These are phyloP conservation scores for Lophochroa leadbeateri DNA, from an alignment of 2,113 vertebrate genomes.

Conservation along the genomic window DNA sequence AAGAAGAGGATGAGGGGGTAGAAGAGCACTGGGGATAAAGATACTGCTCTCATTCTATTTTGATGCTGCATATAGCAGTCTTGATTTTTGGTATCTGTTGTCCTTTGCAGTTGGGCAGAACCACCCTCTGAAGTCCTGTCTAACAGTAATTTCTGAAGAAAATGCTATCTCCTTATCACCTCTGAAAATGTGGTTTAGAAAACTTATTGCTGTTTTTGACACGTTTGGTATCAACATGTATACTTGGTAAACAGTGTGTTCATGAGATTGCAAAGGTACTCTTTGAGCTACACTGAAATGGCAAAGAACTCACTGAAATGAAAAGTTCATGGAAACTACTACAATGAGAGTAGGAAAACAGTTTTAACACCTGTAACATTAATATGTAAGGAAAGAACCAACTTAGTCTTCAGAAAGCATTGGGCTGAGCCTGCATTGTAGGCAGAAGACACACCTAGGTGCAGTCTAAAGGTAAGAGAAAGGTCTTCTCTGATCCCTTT, in stretches of 20 bases:
- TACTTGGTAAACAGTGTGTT: background rate
- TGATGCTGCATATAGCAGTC: background rate
- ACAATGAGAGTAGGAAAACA: background rate
- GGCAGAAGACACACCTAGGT: background rate
- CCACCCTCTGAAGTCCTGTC: background rate
- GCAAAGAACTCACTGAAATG: background rate
- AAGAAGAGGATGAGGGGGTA: background rate
- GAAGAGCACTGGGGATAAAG: background rate
- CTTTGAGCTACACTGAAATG: background rate
- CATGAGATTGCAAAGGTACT: background rate
- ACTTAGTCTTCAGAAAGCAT: background rate
- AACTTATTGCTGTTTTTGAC: background rate
- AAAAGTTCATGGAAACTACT: background rate
- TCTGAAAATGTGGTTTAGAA: background rate
- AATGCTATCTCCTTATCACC: background rate
- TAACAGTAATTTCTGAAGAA: slow-evolving; percentile 15
- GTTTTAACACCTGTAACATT: background rate
- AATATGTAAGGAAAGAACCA: background rate
- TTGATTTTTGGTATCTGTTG: slow-evolving; percentile 26
- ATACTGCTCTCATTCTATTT: background rate
- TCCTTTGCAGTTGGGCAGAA: background rate
- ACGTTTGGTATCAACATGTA: background rate
- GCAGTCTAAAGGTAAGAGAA: background rate
- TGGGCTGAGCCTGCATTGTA: background rate
- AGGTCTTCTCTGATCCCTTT: background rate